These are phyloP conservation scores for Anthopleura sola DNA, from an alignment of 64 coral and sea anemone genomes.

Conservation along the genomic window DNA sequence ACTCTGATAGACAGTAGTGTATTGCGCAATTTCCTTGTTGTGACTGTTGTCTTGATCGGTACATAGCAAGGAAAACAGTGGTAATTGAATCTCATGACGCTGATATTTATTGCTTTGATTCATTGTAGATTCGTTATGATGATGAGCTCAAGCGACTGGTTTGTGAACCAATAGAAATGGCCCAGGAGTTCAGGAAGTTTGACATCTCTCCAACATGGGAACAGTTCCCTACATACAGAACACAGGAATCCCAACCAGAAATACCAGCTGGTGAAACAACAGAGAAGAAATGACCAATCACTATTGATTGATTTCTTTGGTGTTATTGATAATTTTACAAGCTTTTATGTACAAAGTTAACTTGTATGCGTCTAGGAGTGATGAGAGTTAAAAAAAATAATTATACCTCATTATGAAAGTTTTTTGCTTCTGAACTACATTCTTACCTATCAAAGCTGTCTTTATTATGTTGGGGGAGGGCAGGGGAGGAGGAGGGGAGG, in stretches of 20 bases:
- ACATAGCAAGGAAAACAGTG: too few species aligned
- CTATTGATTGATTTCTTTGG: neutral
- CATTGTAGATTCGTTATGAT: conserved; percentile 83
- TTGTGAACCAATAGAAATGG: conserved; percentile 92
- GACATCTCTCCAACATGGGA: conserved; percentile 95
- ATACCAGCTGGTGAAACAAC: conserved; percentile 54
- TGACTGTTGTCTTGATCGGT: too few species aligned
- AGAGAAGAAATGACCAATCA: conserved; percentile 51
- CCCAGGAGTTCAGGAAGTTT: conserved; percentile 95
- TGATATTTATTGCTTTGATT: neutral
- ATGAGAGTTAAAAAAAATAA: neutral
- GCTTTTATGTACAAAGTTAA: conserved; percentile 5
- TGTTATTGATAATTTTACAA: neutral
- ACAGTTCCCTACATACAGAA: conserved; percentile 87
- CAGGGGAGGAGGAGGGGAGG: too few species aligned
- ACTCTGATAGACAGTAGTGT: too few species aligned
- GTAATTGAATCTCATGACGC: too few species aligned
- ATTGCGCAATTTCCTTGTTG: too few species aligned
- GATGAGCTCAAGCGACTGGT: conserved; percentile 98
- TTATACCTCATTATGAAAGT: neutral
- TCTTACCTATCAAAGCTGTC: too few species aligned
- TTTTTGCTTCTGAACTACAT: neutral
- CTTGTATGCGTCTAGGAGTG: neutral
- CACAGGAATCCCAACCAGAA: conserved; percentile 29
- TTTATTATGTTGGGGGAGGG: too few species aligned